Evolutionary conservation across 2,888 invertebrate species (phyloP).

Genomic region (Patella ulyssiponensis): DNA sequence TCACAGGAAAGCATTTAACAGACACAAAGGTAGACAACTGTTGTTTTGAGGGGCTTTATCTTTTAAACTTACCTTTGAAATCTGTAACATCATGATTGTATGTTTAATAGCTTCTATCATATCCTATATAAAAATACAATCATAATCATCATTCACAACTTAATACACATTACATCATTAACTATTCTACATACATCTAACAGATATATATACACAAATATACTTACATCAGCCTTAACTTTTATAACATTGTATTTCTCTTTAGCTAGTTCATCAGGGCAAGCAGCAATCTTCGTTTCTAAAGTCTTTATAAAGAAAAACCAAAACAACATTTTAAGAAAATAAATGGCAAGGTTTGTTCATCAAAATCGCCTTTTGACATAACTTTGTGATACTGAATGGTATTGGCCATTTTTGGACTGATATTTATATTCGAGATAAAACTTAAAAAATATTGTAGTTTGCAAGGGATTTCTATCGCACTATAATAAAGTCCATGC

Average conservation of each 20-base stretch:
- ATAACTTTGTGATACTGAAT: no score
- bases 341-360: not conserved
- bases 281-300: constrained; percentile 62
- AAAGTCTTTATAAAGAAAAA: constrained; percentile 55
- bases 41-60: not conserved
- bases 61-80: constrained; percentile 85
- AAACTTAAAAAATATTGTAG: no score
- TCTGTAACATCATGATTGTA: constrained; percentile 97
- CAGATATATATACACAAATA: not conserved
- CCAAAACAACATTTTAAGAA: not conserved
- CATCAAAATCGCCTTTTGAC: no score
- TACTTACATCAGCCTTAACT: constrained; percentile 64
- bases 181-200: not conserved
- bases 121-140: constrained; percentile 76
- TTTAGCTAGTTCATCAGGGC: constrained; percentile 62
- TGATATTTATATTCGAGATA: no score
- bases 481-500: no score
- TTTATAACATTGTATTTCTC: constrained; percentile 67
- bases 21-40: no score
- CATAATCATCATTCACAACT: not conserved
- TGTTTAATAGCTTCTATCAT: constrained; percentile 98
- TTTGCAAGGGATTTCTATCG: no score
- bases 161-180: not conserved
- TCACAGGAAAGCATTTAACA: no score
- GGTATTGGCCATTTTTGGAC: no score